Conservation (phyloP, 2,113 vertebrate genomes). For the Nibea coibor region DNA sequence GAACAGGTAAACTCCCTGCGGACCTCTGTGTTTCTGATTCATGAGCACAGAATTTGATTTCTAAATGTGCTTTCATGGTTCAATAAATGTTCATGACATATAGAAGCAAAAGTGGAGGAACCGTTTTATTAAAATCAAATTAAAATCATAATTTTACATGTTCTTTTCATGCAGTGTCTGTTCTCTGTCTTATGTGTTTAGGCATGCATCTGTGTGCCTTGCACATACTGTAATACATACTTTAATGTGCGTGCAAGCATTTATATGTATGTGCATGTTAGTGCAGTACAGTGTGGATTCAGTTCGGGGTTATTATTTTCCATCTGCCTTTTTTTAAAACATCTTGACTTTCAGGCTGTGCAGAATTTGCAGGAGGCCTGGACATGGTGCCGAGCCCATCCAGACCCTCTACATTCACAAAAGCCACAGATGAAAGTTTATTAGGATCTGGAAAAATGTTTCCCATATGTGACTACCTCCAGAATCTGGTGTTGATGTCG, state of each 20-base stretch:
- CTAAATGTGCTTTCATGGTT: constrained; percentile 26
- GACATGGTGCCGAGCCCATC: constrained; percentile 64
- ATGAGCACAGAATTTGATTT: constrained; percentile 15
- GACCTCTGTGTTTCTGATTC: constrained; percentile 22
- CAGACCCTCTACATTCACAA: constrained; percentile 58
- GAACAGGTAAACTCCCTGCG: constrained; percentile 57
- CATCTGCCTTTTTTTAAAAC: constrained; percentile 55
- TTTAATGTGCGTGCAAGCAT: not conserved
- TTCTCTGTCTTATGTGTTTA: not conserved
- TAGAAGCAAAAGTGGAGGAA: not conserved
- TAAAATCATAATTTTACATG: not conserved
- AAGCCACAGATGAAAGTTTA: constrained; percentile 83
- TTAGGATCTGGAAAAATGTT: constrained; percentile 83
- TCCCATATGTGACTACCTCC: constrained; percentile 83
- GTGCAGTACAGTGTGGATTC: not conserved
- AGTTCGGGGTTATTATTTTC: constrained; percentile 52
- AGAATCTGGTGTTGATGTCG: constrained; percentile 81
- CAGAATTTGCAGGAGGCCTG: constrained; percentile 59
- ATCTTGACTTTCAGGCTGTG: constrained; percentile 46
- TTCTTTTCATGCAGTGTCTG: not conserved
- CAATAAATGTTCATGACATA: constrained; percentile 25
- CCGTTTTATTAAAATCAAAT: not conserved
- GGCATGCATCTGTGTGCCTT: not conserved
- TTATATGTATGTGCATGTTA: not conserved
- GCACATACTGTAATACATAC: not conserved